Base-by-base conservation (phyloP, 2,113 vertebrate species). In the Hypomesus transpacificus region DNA sequence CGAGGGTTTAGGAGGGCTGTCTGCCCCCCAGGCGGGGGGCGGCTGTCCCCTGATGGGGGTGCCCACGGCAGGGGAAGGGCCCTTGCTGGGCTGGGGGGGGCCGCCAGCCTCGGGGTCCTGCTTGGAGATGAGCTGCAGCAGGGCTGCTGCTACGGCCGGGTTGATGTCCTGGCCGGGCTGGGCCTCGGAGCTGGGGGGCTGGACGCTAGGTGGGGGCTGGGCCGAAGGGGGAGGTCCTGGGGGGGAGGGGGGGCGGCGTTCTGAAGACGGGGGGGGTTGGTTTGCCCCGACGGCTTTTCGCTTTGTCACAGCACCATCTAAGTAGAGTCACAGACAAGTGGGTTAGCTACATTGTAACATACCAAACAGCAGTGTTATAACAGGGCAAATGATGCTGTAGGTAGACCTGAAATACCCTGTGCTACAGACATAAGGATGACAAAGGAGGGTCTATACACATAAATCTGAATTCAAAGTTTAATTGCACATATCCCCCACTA, bases 61-160 rank as follows among this genome's bases (percentile, higher is more conserved):
- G 3, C 80, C 80, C 62, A 69, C 77, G n/a, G 69, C 75, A 0
- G 88, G 82, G 21, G 87, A 84, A 8, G 85, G 74, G 69, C 79
- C 75, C 60, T 77, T 75, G 91, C 92, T 87, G 84, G 20, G 84
- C 21, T 80, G 88, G 4, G 92, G 82, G 20, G 92, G 82, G 20
- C 71, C 64, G 53, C 74, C 82, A 0, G 88, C 50, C 56, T 96
- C 95, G 1, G 91, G 72, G 75, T 96, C 95, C 75, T 94, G 93
- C 84, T 96, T 94, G n/a, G 94, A 92, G 28, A 98, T 92, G 80
- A 98, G 94, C 91, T 98, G 96, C 20, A 98, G 93, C 83, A 98
- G 87, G 7, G 96, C 94, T 1, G 95, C 93, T 1, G 95, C 96
- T 82, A 96, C 92, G 7, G 94, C 94, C 3, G 96, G 93, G 71